A percentile compares a stretch with the other conserved stretches of the same genome.
Evolutionary conservation across 2,888 invertebrate genomes (phyloP).

Genomic region (Metallyticus violacea): DNA sequence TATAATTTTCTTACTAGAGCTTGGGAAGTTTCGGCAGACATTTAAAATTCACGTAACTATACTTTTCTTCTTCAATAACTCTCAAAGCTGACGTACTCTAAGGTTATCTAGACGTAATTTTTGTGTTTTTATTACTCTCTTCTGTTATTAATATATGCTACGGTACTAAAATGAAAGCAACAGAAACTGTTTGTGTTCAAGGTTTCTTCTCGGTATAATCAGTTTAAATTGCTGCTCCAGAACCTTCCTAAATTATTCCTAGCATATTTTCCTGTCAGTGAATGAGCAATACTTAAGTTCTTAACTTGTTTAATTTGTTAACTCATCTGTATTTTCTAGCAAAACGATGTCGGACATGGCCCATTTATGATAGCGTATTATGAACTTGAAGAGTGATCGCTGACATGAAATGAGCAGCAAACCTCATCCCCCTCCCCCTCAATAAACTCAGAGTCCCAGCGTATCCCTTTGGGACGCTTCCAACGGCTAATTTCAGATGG

Average conservation of each 20-base stretch:
- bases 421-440: not conserved
- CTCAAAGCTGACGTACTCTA: too few relatives aligned
- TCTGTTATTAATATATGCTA: too few relatives aligned
- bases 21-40: too few relatives aligned
- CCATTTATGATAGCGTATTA: not conserved
- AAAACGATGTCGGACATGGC: not conserved
- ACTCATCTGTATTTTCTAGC: not conserved
- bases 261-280: not conserved
- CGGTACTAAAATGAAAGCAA: not conserved
- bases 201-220: not conserved
- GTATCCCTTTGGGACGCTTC: slow-evolving; percentile 35
- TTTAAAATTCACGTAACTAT: too few relatives aligned
- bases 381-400: not conserved
- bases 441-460: not conserved
- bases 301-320: not conserved
- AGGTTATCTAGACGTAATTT: too few relatives aligned
- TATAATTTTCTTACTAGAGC: too few relatives aligned
- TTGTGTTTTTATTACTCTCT: too few relatives aligned
- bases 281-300: not conserved
- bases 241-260: not conserved
- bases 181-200: not conserved
- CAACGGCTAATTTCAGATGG: slow-evolving; percentile 50
- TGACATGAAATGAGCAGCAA: not conserved
- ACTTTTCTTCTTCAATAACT: too few relatives aligned
- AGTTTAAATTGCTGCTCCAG: not conserved